phyloP scores from a whole-genome alignment of 2,797 vertebrate species.

The Oreortyx pictus region DNA sequence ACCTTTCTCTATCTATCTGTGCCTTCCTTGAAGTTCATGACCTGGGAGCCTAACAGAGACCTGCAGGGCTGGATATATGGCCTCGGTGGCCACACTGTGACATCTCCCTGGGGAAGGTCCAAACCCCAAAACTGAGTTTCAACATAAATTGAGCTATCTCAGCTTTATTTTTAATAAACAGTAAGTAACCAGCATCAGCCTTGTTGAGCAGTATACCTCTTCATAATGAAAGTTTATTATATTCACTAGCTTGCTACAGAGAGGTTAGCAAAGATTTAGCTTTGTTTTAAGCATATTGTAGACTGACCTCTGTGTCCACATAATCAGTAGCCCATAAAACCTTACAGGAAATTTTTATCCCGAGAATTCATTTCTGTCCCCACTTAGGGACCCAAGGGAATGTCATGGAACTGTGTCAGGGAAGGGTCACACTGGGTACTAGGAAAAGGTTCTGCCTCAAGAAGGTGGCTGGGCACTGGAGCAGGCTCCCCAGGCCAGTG shows the following conservation, averaged over 20 bases:
- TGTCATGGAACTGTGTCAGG: background rate
- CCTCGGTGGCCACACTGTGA: too few relatives aligned
- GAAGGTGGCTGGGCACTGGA: background rate
- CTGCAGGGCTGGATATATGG: background rate
- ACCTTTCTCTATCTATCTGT: background rate
- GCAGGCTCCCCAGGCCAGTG: background rate
- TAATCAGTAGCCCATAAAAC: constrained; percentile 32
- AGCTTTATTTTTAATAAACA: background rate
- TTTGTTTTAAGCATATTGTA: background rate
- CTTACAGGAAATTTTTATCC: constrained; percentile 5
- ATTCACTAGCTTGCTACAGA: background rate
- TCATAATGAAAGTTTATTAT: background rate
- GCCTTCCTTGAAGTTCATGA: background rate
- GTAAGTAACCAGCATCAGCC: background rate
- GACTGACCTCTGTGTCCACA: background rate
- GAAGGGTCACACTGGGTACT: background rate
- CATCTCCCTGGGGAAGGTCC: background rate
- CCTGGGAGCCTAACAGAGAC: background rate
- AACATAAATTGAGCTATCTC: background rate
- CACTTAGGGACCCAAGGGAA: background rate
- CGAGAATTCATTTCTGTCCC: background rate
- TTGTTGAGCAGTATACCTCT: background rate
- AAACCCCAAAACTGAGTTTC: background rate
- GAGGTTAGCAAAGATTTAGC: constrained; percentile 20
- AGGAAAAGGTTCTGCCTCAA: background rate